Conservation (phyloP, 2,797 vertebrate genomes). For the Gallinago stenura region DNA sequence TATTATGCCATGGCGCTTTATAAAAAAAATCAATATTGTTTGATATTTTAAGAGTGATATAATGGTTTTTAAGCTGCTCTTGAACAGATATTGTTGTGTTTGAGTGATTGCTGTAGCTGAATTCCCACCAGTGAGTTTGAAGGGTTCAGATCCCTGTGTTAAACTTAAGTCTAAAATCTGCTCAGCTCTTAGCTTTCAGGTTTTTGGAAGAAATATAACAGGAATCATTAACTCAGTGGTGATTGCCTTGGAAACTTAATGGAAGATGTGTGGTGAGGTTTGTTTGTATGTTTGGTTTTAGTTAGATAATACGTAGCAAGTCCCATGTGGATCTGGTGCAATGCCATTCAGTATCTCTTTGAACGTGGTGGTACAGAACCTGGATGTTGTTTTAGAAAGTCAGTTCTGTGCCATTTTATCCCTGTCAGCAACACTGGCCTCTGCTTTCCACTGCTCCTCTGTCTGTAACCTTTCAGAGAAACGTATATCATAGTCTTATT, state of each 20-base stretch:
- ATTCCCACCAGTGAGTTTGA: neutral
- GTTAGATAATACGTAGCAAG: neutral
- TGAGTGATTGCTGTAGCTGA: neutral
- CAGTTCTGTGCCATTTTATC: neutral
- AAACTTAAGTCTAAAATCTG: neutral
- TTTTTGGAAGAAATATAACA: neutral
- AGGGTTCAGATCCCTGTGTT: neutral
- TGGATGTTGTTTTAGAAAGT: neutral
- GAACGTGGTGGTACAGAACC: fast-evolving
- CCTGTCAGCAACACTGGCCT: neutral
- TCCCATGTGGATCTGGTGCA: neutral
- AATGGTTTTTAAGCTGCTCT: neutral
- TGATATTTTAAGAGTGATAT: neutral
- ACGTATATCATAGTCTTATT: neutral
- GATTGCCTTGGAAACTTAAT: neutral
- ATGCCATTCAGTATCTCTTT: fast-evolving
- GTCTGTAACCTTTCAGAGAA: neutral
- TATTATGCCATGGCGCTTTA: neutral
- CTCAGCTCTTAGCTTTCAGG: neutral
- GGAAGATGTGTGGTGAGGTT: neutral
- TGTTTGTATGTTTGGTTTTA: neutral
- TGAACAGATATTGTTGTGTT: neutral
- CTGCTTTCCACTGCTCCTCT: neutral
- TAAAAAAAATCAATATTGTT: neutral
- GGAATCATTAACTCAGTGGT: neutral